Conservation (phyloP, 2,113 vertebrate species). For the Scartelaos histophorus region DNA sequence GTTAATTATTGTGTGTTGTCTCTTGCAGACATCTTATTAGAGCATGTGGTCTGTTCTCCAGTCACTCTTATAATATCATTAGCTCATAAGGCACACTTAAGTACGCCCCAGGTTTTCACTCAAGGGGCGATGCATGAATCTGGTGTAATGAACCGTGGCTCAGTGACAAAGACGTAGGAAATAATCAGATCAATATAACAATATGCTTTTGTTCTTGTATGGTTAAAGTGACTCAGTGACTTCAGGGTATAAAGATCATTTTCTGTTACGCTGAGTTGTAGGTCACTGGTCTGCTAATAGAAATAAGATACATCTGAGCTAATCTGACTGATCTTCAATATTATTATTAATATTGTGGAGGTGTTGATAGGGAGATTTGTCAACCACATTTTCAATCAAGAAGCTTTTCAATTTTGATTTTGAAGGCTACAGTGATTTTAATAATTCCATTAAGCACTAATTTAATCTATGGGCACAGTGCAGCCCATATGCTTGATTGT, state of each 20-base stretch:
- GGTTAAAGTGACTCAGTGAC: background rate
- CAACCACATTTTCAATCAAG: background rate
- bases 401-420: background rate
- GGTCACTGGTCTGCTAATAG: background rate
- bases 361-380: background rate
- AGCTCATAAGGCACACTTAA: conserved; percentile 4
- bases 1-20: conserved; percentile 14
- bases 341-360: background rate
- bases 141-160: conserved; percentile 7
- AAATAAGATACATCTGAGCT: background rate
- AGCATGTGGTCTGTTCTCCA: conserved; percentile 22
- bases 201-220: conserved; percentile 22
- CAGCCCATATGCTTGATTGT: background rate
- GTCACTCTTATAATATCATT: conserved; percentile 36
- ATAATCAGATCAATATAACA: conserved; percentile 50
- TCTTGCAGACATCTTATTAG: conserved; percentile 21
- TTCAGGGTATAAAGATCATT: conserved; percentile 13
- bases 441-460: background rate
- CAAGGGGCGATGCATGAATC: background rate
- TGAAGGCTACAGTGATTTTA: background rate
- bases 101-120: background rate
- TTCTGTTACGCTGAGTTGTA: conserved; percentile 18
- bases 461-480: background rate
- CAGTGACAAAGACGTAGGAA: conserved; percentile 27
- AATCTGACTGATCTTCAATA: background rate